phyloP scores from a whole-genome alignment of 2,888 invertebrate genomes.

The Cephus pygmeus region DNA sequence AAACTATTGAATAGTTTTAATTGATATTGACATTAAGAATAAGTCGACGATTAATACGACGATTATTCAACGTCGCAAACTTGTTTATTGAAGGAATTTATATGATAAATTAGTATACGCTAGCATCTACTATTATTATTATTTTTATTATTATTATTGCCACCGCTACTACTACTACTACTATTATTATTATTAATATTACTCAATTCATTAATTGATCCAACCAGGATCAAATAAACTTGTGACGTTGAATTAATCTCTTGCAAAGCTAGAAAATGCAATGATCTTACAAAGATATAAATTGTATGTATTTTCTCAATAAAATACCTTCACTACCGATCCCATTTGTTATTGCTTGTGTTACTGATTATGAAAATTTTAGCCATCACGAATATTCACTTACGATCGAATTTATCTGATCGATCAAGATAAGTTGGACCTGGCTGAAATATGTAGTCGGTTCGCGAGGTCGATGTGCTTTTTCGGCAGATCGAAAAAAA shows the following conservation, averaged over 20 bases:
- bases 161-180: no score
- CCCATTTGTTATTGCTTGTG: background rate
- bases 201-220: background rate
- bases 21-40: background rate
- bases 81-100: background rate
- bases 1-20: conserved; percentile 18
- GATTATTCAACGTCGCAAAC: background rate
- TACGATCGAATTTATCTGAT: background rate
- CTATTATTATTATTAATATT: background rate
- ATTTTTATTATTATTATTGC: no score
- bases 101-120: background rate
- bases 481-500: no score
- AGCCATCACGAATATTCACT: background rate
- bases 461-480: no score
- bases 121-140: background rate
- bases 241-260: conserved; percentile 13
- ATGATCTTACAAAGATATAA: conserved; percentile 30
- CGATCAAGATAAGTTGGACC: background rate
- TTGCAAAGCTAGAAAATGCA: conserved; percentile 6
- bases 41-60: background rate
- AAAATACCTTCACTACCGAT: conserved; percentile 32
- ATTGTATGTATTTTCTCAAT: conserved; percentile 61
- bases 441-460: no score
- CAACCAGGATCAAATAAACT: conserved; percentile 4
- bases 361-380: background rate